Evolutionary conservation across 2,888 invertebrate genomes (phyloP), one percentile per base, ranked within the genome.

Genomic region (Agonopterix heracliana): DNA sequence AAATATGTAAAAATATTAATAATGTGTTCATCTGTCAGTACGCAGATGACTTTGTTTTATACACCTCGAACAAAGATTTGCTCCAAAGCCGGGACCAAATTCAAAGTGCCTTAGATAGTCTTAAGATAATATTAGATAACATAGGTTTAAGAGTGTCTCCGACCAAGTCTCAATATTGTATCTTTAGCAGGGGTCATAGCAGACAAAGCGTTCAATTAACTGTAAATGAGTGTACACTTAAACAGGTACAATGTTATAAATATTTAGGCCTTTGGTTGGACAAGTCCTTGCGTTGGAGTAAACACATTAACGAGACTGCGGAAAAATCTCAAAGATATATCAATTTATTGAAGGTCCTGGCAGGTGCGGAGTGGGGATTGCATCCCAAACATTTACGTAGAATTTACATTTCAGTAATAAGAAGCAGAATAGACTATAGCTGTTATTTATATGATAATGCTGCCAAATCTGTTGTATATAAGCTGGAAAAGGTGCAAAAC

Each of bases 251-350:
- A 7, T 38, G 12, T 49, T 47, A 59, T 1, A 68, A 59, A 48
- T 66, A 64, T 50, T 45, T 67, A 13, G 61, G 63, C 9, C 7
- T 65, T n/a, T 63, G 64, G 63, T 36, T 67, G 2, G 66, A 66
- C 48, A 42, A n/a, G n/a, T n/a, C n/a, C n/a, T n/a, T n/a, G n/a
- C n/a, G n/a, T n/a, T n/a, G n/a, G n/a, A n/a, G n/a, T n/a, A n/a
- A n/a, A n/a, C n/a, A n/a, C n/a, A n/a, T n/a, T n/a, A n/a, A n/a
- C n/a, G n/a, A n/a, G n/a, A n/a, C n/a, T n/a, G n/a, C n/a, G n/a
- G n/a, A n/a, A n/a, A n/a, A n/a, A n/a, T n/a, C n/a, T n/a, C n/a
- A n/a, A n/a, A n/a, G n/a, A n/a, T n/a, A n/a, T n/a, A n/a, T n/a
- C n/a, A n/a, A n/a, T n/a, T n/a, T n/a, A n/a, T n/a, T n/a, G n/a